Conservation (phyloP, 2,888 invertebrate genomes). For the Lamproptera curius region DNA sequence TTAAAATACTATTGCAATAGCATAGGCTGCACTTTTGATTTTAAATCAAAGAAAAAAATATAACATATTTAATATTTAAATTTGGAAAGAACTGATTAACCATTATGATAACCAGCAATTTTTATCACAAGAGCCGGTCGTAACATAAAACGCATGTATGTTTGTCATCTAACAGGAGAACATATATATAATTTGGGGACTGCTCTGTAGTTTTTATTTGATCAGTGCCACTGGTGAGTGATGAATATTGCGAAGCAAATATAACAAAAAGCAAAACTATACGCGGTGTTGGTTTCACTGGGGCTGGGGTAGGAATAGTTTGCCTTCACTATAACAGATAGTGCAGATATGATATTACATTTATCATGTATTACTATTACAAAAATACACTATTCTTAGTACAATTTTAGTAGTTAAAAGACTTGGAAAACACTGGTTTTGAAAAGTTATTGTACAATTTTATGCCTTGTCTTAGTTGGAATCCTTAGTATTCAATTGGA, state of each 20-base stretch:
- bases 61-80: background rate
- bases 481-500: too few species aligned
- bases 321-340: slow-evolving; percentile 21
- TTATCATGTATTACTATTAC: too few species aligned
- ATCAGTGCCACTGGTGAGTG: slow-evolving; percentile 74
- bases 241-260: slow-evolving; percentile 78
- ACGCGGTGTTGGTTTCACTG: slow-evolving; percentile 70
- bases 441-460: too few species aligned
- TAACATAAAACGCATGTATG: too few species aligned
- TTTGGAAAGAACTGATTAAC: slow-evolving; percentile 1
- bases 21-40: too few species aligned
- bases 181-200: slow-evolving; percentile 72
- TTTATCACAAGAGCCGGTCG: too few species aligned
- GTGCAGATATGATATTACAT: background rate
- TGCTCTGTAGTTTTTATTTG: slow-evolving; percentile 73
- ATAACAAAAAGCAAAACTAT: slow-evolving; percentile 77
- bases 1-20: too few species aligned
- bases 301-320: slow-evolving; percentile 51
- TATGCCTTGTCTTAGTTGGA: too few species aligned
- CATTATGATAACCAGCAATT: slow-evolving; percentile 19
- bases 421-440: too few species aligned
- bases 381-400: too few species aligned
- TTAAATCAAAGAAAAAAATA: too few species aligned
- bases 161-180: slow-evolving; percentile 57
- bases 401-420: too few species aligned